phyloP scores from a whole-genome alignment of 2,888 invertebrate genomes.

The Callosobruchus maculatus region DNA sequence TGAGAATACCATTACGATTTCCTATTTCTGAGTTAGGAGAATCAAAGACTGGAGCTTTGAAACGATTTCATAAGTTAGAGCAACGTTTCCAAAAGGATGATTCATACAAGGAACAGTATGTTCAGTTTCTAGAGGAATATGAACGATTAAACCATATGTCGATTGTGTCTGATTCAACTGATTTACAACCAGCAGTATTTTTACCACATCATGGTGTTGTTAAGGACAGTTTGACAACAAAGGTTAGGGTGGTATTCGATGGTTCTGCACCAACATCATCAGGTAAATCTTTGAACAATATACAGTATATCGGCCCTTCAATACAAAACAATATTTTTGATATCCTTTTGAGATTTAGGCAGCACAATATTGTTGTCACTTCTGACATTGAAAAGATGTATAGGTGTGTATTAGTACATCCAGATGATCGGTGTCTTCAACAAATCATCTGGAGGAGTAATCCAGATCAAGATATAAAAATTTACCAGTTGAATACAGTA shows the following conservation, averaged over 20 bases:
- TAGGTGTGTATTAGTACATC: conserved; percentile 8
- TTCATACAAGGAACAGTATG: conserved; percentile 6
- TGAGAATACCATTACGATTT: conserved; percentile 5
- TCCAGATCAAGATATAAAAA: conserved; percentile 2
- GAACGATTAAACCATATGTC: conserved; percentile 15
- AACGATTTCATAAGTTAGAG: conserved; percentile 11
- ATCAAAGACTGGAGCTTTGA: conserved; percentile 4
- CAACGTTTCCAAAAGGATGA: no score
- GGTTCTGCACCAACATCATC: conserved; percentile 10
- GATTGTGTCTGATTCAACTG: not conserved
- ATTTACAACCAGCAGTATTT: conserved; percentile 1
- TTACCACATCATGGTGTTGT: conserved; percentile 22
- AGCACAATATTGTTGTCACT: conserved; percentile 6
- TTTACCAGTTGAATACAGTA: conserved; percentile 8
- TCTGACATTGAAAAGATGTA: conserved; percentile 13
- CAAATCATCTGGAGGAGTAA: conserved; percentile 11
- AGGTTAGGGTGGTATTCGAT: conserved; percentile 14
- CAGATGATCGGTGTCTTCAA: conserved; percentile 8
- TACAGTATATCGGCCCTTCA: conserved; percentile 12
- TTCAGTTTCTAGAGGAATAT: conserved; percentile 12
- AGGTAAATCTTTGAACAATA: conserved; percentile 18
- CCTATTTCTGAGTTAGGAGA: not conserved
- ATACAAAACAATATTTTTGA: conserved; percentile 14
- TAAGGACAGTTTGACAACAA: conserved; percentile 16
- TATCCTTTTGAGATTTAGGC: conserved; percentile 9